Conservation (phyloP, 2,113 vertebrate genomes). For the Platichthys flesus region DNA sequence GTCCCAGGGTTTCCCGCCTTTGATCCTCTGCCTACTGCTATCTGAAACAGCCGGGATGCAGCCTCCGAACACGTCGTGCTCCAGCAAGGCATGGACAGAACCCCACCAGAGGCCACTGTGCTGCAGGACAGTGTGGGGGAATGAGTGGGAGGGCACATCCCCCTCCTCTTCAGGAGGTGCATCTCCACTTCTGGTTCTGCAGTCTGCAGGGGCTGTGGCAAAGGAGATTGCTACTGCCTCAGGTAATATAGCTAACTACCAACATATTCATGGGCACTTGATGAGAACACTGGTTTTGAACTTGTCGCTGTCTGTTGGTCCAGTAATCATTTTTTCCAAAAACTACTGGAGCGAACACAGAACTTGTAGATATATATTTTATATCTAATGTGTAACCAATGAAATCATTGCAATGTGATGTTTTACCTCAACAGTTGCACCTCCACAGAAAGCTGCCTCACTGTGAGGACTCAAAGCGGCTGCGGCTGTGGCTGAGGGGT, state of each 20-base stretch:
- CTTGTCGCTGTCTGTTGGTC: too few relatives aligned
- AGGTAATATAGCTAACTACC: constrained; percentile 35
- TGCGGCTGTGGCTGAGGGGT: too few relatives aligned
- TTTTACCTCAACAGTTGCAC: neutral
- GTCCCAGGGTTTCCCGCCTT: constrained; percentile 38
- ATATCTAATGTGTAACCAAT: neutral
- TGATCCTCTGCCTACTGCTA: constrained; percentile 51
- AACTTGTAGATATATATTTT: neutral
- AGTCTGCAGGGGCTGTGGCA: constrained; percentile 38
- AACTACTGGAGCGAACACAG: too few relatives aligned
- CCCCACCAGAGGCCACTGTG: constrained; percentile 22
- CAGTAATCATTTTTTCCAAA: too few relatives aligned
- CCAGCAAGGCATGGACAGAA: constrained; percentile 22
- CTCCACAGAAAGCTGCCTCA: too few relatives aligned
- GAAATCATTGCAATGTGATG: neutral
- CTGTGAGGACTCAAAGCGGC: too few relatives aligned
- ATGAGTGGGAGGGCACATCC: constrained; percentile 46
- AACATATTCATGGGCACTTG: neutral
- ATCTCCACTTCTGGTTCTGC: constrained; percentile 14
- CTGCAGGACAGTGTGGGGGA: constrained; percentile 4
- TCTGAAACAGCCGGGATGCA: constrained; percentile 11
- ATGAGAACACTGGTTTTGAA: too few relatives aligned
- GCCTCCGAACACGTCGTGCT: constrained; percentile 20
- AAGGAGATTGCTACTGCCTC: constrained; percentile 42
- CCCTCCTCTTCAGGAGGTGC: constrained; percentile 34